Conservation (phyloP, 2,888 invertebrate species). For the Hydroisotoma schaefferi region DNA sequence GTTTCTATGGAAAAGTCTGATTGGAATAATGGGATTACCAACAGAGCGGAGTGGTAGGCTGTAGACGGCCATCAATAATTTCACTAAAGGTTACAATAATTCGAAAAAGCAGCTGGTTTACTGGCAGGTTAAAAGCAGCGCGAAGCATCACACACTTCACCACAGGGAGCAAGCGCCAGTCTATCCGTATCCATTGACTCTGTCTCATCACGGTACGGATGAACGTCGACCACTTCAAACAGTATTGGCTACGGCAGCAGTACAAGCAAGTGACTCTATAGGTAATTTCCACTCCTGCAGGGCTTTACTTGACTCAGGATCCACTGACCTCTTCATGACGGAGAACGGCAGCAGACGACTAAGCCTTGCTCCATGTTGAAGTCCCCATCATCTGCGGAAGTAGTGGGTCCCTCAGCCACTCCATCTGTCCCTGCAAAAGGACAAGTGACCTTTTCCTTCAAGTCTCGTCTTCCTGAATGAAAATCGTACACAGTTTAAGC, state of each 20-base stretch:
- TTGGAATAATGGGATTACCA: too few species aligned
- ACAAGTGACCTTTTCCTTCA: not conserved
- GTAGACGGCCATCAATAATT: too few species aligned
- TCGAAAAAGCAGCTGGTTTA: too few species aligned
- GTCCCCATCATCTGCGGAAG: not conserved
- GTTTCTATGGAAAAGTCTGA: too few species aligned
- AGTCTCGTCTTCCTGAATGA: not conserved
- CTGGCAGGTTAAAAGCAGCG: too few species aligned
- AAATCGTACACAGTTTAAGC: slow-evolving; percentile 3
- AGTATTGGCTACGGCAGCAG: slow-evolving; percentile 9
- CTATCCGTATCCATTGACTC: too few species aligned
- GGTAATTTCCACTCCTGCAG: slow-evolving; percentile 3
- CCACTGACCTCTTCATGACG: not conserved
- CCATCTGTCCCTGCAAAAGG: not conserved
- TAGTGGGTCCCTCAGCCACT: not conserved
- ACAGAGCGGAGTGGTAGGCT: too few species aligned
- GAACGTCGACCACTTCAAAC: too few species aligned
- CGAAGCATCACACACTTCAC: too few species aligned
- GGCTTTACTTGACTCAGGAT: slow-evolving; percentile 8
- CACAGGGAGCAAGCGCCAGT: too few species aligned
- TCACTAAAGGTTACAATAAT: too few species aligned
- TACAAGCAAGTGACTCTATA: not conserved
- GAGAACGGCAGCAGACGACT: not conserved
- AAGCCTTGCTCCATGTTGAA: not conserved
- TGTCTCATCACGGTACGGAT: too few species aligned